phyloP scores from a whole-genome alignment of 1,140 invertebrate species.

The Ectropis grisescens region DNA sequence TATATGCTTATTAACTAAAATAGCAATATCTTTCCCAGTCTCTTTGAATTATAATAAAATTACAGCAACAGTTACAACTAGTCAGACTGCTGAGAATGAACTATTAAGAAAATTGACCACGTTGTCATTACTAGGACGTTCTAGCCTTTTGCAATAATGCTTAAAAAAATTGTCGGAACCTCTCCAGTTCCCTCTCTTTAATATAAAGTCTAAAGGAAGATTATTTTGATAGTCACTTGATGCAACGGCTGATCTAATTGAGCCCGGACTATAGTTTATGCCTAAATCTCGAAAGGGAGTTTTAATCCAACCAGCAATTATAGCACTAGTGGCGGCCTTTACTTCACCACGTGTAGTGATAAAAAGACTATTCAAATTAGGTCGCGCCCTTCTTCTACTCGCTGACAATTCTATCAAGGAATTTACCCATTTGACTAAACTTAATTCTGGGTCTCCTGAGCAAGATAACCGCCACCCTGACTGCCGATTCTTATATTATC shows the following conservation, averaged over 20 bases:
- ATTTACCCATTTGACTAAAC: slow-evolving; percentile 4
- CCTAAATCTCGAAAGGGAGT: slow-evolving; percentile 16
- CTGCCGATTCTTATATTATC: neutral
- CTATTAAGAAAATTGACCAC: too few species aligned
- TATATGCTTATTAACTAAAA: too few species aligned
- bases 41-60: too few species aligned
- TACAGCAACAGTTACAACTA: too few species aligned
- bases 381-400: neutral
- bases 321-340: slow-evolving; percentile 14
- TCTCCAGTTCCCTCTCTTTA: slow-evolving; percentile 23
- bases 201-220: slow-evolving; percentile 20
- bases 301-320: slow-evolving; percentile 26
- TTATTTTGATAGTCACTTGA: slow-evolving; percentile 18
- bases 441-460: neutral
- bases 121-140: neutral
- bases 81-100: too few species aligned
- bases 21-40: too few species aligned
- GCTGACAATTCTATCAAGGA: slow-evolving; percentile 1
- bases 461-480: slow-evolving; percentile 7
- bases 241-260: slow-evolving; percentile 27
- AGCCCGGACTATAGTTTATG: slow-evolving; percentile 19
- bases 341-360: slow-evolving; percentile 13
- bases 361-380: slow-evolving; percentile 8
- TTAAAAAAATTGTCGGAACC: slow-evolving; percentile 21
- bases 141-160: slow-evolving; percentile 18